These are phyloP conservation scores for Scaptomyza caliginosa DNA, from an alignment of 2,888 invertebrate species.

Conservation along the genomic window DNA sequence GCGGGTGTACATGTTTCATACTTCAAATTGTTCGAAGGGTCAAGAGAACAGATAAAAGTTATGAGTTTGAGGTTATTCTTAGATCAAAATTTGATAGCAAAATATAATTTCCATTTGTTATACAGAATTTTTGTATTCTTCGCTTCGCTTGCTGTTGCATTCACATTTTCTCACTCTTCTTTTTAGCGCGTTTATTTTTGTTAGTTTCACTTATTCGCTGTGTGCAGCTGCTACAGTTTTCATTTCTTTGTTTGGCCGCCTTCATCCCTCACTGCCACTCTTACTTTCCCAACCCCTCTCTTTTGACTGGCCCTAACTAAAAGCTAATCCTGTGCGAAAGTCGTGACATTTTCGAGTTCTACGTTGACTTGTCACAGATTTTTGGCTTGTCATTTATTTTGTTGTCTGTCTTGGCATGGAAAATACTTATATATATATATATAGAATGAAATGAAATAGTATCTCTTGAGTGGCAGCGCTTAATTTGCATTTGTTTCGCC, in stretches of 20 bases:
- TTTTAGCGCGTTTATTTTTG: conserved; percentile 53
- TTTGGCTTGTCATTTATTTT: conserved; percentile 59
- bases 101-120: too few relatives aligned
- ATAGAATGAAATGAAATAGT: conserved; percentile 25
- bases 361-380: conserved; percentile 59
- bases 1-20: too few relatives aligned
- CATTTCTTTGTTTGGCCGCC: conserved; percentile 23
- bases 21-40: too few relatives aligned
- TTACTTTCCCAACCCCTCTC: background rate
- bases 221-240: conserved; percentile 64
- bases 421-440: background rate
- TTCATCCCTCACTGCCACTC: conserved; percentile 1
- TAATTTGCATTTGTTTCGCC: conserved; percentile 66
- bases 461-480: conserved; percentile 39
- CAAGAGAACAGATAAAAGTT: too few relatives aligned
- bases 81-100: too few relatives aligned
- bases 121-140: background rate
- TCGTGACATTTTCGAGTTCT: conserved; percentile 56
- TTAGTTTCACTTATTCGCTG: conserved; percentile 60
- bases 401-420: conserved; percentile 28
- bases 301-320: background rate
- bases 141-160: conserved; percentile 7
- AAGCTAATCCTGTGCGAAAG: conserved; percentile 67
- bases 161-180: background rate
- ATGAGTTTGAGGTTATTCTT: too few relatives aligned